Evolutionary conservation across 2,797 vertebrate genomes (phyloP).

Genomic region (Crocidura indochinensis): DNA sequence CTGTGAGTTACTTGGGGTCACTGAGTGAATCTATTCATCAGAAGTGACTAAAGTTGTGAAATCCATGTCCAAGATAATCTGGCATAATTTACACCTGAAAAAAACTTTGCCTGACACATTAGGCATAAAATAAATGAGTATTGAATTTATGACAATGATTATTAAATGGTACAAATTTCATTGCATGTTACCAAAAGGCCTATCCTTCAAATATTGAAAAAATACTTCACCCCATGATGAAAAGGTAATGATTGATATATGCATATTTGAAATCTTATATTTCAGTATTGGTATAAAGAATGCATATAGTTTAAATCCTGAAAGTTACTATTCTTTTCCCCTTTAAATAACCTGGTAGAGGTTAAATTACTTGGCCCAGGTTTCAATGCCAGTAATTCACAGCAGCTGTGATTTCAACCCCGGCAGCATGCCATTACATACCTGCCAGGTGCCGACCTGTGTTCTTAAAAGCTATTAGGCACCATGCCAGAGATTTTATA

Average conservation of each 20-base stretch:
- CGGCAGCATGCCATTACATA: slow-evolving; percentile 58
- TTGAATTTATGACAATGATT: slow-evolving; percentile 46
- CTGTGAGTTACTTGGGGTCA: background rate
- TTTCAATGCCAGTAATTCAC: slow-evolving; percentile 47
- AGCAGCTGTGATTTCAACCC: slow-evolving; percentile 64
- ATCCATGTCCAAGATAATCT: slow-evolving; percentile 49
- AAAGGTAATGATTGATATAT: slow-evolving; percentile 46
- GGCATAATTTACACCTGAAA: slow-evolving; percentile 33
- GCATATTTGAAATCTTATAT: slow-evolving; percentile 34
- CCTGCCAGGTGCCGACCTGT: slow-evolving; percentile 74
- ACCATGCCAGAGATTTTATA: slow-evolving; percentile 68
- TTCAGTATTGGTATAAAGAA: slow-evolving; percentile 12
- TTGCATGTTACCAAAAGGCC: slow-evolving; percentile 5
- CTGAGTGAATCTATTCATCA: slow-evolving; percentile 4
- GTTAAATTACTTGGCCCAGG: slow-evolving; percentile 32
- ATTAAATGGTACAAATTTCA: slow-evolving; percentile 59
- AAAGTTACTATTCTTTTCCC: slow-evolving; percentile 52
- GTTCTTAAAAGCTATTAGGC: slow-evolving; percentile 69
- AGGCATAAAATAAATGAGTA: slow-evolving; percentile 44
- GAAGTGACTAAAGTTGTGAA: slow-evolving; percentile 28
- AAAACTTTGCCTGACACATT: slow-evolving; percentile 2
- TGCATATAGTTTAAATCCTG: slow-evolving; percentile 49
- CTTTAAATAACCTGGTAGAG: slow-evolving; percentile 59
- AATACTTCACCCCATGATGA: slow-evolving; percentile 3
- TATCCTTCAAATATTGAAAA: slow-evolving; percentile 30